Evolutionary conservation across 2,888 invertebrate species (phyloP).

Genomic region (Bellardia pandia): DNA sequence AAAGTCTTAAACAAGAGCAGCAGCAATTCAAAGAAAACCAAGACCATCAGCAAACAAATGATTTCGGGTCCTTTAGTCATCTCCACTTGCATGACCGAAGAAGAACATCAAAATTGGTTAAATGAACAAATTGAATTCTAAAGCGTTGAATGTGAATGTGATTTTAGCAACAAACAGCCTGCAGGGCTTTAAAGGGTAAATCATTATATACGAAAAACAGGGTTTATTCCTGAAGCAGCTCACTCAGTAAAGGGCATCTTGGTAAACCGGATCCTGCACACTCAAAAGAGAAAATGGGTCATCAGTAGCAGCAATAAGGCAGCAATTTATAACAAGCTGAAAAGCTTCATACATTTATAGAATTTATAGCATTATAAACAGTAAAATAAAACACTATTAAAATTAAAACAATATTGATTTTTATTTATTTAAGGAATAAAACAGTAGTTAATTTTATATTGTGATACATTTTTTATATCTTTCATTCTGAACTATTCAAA

Average conservation of each 20-base stretch:
- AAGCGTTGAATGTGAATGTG: background rate
- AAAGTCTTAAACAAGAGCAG: slow-evolving; percentile 65
- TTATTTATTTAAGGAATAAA: background rate
- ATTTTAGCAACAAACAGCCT: slow-evolving; percentile 12
- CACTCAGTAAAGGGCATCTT: slow-evolving; percentile 17
- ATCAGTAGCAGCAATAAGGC: background rate
- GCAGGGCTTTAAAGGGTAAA: slow-evolving; percentile 17
- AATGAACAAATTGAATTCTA: slow-evolving; percentile 71
- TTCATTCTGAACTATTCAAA: too few relatives aligned
- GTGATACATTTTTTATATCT: too few relatives aligned
- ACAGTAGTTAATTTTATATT: too few relatives aligned
- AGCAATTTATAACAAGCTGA: background rate
- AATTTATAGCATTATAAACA: background rate
- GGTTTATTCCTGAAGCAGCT: slow-evolving; percentile 7
- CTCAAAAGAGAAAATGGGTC: background rate
- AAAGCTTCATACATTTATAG: too few relatives aligned
- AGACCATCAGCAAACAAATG: slow-evolving; percentile 30
- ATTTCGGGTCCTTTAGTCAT: slow-evolving; percentile 42
- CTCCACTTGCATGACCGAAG: slow-evolving; percentile 69
- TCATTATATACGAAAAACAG: background rate
- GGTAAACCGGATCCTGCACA: slow-evolving; percentile 33
- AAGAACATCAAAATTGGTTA: slow-evolving; percentile 73
- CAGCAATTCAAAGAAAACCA: slow-evolving; percentile 22
- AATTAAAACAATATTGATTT: background rate
- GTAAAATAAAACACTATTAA: background rate